phyloP scores from a whole-genome alignment of 2,888 invertebrate species.

The Dryocosmus kuriphilus region DNA sequence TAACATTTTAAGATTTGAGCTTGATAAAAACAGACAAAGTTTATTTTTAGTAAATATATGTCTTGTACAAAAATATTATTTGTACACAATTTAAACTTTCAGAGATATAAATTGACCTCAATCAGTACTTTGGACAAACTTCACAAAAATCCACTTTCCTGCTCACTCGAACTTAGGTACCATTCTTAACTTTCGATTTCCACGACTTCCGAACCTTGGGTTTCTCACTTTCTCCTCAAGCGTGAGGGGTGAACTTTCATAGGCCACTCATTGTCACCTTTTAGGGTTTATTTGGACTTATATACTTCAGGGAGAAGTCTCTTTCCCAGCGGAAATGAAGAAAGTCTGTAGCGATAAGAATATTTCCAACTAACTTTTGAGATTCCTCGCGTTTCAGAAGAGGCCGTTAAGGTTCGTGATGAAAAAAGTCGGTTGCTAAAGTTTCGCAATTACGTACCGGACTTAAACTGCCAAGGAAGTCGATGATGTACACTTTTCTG shows the following conservation, averaged over 20 bases:
- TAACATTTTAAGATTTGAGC: no score
- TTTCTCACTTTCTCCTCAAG: background rate
- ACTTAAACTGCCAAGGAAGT: conserved; percentile 5
- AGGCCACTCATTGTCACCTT: conserved; percentile 2
- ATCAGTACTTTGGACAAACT: background rate
- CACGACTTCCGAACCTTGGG: background rate
- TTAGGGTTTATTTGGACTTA: background rate
- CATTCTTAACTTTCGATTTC: conserved; percentile 2
- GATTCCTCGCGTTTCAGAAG: conserved; percentile 28
- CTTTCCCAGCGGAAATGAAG: conserved; percentile 43
- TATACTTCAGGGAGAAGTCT: conserved; percentile 19
- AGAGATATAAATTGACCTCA: background rate
- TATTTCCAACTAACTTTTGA: conserved; percentile 21
- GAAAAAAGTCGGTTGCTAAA: conserved; percentile 52
- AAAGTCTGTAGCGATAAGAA: conserved; percentile 10
- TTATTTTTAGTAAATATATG: background rate
- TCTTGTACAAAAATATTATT: background rate
- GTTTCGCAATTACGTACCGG: conserved; percentile 61
- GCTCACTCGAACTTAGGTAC: background rate
- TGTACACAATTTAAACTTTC: background rate
- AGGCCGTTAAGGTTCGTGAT: conserved; percentile 2
- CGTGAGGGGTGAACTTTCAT: background rate
- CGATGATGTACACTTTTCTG: background rate
- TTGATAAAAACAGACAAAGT: background rate
- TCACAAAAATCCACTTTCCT: background rate